Percentiles rank a stretch among this genome's conserved stretches.
Evolutionary conservation across 2,888 invertebrate species (phyloP).

Genomic region (Dysmachus trigonus): DNA sequence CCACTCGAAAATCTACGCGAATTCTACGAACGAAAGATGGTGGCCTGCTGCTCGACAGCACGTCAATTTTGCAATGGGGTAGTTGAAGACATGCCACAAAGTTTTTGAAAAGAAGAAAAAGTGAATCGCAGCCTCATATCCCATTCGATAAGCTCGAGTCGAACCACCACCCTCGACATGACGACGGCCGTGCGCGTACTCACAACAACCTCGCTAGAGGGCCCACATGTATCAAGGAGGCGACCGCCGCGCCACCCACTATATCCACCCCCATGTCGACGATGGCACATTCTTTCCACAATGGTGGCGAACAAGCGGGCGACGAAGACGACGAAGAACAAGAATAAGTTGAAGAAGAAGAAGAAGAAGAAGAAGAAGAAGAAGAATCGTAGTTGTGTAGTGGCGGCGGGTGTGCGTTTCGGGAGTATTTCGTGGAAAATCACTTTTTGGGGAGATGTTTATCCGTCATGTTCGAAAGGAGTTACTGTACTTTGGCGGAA

Average conservation of each 20-base stretch:
- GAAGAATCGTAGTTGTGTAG: constrained; percentile 5
- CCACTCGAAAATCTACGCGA: background rate
- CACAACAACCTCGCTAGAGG: constrained; percentile 43
- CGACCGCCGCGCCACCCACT: background rate
- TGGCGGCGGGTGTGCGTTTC: constrained; percentile 45
- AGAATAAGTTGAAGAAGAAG: too few relatives aligned
- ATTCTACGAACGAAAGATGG: constrained; percentile 25
- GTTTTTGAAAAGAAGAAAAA: constrained; percentile 32
- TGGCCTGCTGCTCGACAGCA: constrained; percentile 46
- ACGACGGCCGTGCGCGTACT: constrained; percentile 49
- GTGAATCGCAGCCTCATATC: constrained; percentile 44
- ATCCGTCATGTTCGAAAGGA: constrained; percentile 49
- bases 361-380: background rate
- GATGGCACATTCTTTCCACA: constrained; percentile 42
- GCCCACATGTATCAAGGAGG: constrained; percentile 44
- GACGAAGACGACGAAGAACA: too few relatives aligned
- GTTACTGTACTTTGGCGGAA: constrained; percentile 35
- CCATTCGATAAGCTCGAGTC: constrained; percentile 48
- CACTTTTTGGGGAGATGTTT: constrained; percentile 48
- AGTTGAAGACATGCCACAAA: constrained; percentile 46
- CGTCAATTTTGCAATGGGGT: constrained; percentile 49
- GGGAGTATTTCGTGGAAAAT: constrained; percentile 48
- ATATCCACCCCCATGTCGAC: background rate
- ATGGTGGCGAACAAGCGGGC: background rate
- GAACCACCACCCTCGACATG: constrained; percentile 48